A percentile compares a stretch with the other conserved stretches of the same genome.
Conservation (phyloP, 2,888 invertebrate genomes). For the Drosophila parthenogenetica region DNA sequence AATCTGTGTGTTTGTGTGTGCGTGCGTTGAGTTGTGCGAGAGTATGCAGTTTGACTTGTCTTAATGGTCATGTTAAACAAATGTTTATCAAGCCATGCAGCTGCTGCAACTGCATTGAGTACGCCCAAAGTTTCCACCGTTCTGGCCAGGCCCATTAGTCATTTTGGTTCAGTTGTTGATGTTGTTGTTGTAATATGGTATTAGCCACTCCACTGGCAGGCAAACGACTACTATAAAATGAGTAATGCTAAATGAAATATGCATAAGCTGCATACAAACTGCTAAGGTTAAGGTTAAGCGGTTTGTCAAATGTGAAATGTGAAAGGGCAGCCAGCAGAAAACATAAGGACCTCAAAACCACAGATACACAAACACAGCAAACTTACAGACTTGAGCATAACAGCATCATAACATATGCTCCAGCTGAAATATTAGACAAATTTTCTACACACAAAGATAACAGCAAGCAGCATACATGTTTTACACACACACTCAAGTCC, state of each 20-base stretch:
- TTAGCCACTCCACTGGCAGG: slow-evolving; percentile 42
- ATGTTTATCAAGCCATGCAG: slow-evolving; percentile 82
- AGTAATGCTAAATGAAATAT: slow-evolving; percentile 64
- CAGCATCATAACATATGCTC: slow-evolving; percentile 17
- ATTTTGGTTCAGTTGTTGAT: slow-evolving; percentile 57
- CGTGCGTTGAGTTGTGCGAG: slow-evolving; percentile 55
- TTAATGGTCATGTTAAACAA: slow-evolving; percentile 83
- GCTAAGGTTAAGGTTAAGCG: slow-evolving; percentile 77
- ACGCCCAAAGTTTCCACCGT: slow-evolving; percentile 29
- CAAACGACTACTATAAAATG: slow-evolving; percentile 35
- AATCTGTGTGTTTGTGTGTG: slow-evolving; percentile 23
- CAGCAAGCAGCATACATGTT: slow-evolving; percentile 13
- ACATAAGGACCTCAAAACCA: slow-evolving; percentile 7
- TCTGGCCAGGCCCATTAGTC: slow-evolving; percentile 64
- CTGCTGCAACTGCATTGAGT: slow-evolving; percentile 46
- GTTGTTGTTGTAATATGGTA: slow-evolving; percentile 53
- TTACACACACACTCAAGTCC: slow-evolving; percentile 2
- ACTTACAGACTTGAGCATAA: slow-evolving; percentile 15
- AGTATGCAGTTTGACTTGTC: slow-evolving; percentile 74
- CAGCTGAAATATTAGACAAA: slow-evolving; percentile 59
- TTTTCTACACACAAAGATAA: slow-evolving; percentile 47
- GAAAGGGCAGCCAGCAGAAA: slow-evolving; percentile 32
- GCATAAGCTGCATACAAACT: slow-evolving; percentile 56
- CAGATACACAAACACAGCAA: slow-evolving; percentile 8
- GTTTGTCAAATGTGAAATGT: slow-evolving; percentile 58